Conservation (phyloP, 2,797 vertebrate species). For the Hafferia zeledoni region DNA sequence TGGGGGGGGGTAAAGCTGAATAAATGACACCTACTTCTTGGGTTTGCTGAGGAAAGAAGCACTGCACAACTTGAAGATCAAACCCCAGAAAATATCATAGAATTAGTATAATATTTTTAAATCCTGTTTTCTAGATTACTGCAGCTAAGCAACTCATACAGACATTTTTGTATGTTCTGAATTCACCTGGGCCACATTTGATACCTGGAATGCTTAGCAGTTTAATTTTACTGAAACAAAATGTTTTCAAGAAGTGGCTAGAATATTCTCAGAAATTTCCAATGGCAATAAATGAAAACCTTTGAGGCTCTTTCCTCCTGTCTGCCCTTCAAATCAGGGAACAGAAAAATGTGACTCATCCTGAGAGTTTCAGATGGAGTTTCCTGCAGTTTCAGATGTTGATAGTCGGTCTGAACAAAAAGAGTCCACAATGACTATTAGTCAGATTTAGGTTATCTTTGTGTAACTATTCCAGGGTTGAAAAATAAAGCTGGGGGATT, state of each 20-base stretch:
- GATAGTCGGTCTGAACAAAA: neutral
- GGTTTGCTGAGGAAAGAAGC: neutral
- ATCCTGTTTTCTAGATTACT: neutral
- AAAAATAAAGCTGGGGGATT: neutral
- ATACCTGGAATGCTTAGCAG: neutral
- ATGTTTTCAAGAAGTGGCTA: neutral
- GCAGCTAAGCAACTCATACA: neutral
- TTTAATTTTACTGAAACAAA: neutral
- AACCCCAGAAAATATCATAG: neutral
- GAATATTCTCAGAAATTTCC: neutral
- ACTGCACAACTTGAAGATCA: neutral
- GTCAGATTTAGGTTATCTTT: neutral
- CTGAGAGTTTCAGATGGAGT: neutral
- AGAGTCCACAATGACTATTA: neutral
- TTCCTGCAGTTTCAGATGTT: slow-evolving; percentile 6
- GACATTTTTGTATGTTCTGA: neutral
- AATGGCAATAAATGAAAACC: neutral
- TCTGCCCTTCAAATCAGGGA: neutral
- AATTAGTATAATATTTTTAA: neutral
- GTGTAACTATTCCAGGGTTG: neutral
- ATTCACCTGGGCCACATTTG: neutral
- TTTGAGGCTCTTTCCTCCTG: neutral
- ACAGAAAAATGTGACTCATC: slow-evolving; percentile 3
- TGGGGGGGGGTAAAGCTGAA: neutral
- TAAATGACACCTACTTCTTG: neutral